Conservation (phyloP, 2,797 vertebrate species). For the Cheracebus regulus region DNA sequence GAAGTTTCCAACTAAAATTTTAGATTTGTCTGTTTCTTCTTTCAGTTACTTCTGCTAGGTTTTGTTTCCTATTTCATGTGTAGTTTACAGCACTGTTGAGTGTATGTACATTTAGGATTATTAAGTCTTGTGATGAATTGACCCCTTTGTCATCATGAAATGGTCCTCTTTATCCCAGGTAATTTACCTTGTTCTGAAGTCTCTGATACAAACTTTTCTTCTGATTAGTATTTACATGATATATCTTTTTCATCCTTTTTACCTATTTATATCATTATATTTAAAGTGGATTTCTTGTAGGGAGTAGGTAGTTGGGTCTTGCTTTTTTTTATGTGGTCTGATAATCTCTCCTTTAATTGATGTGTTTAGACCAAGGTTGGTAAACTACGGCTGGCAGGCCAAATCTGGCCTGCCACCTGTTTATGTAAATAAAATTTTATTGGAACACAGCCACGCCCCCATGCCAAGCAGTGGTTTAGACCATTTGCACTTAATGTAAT, state of each 20-base stretch:
- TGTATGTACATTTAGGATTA: not conserved
- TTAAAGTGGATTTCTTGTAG: not conserved
- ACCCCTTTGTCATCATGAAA: not conserved
- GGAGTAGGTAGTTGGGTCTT: not conserved
- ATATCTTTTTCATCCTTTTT: not conserved
- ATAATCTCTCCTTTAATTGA: not conserved
- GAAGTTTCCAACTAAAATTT: not conserved
- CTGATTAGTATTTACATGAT: not conserved
- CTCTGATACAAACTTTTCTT: not conserved
- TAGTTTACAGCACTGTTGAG: not conserved
- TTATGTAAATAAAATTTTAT: slow-evolving; percentile 23
- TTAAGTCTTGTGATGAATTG: not conserved
- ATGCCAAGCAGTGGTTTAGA: not conserved
- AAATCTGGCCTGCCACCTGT: not conserved
- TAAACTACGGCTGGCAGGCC: not conserved
- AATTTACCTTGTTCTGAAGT: not conserved
- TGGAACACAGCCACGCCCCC: not conserved
- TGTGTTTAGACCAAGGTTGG: not conserved
- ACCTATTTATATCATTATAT: not conserved
- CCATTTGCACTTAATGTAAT: not conserved
- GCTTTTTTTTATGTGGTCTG: not conserved
- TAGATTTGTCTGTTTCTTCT: slow-evolving; percentile 8
- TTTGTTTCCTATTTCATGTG: not conserved
- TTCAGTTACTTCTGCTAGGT: not conserved
- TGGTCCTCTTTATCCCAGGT: not conserved